phyloP scores from a whole-genome alignment of 2,888 invertebrate species.

The Liopterus haemorrhoidalis region DNA sequence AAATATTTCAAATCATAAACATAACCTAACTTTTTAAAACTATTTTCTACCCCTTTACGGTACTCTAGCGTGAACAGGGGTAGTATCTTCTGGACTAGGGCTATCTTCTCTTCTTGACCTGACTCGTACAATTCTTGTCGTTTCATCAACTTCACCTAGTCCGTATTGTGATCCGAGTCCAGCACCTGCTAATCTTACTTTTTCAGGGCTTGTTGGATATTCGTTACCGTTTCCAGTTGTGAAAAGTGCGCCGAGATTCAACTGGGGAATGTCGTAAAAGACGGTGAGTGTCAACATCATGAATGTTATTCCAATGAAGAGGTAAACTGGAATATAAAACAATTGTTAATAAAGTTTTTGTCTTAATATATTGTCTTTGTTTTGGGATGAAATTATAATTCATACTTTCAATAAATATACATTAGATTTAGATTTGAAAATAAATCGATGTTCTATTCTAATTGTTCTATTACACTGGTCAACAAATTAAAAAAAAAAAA shows the following conservation, averaged over 20 bases:
- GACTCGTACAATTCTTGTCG: constrained; percentile 59
- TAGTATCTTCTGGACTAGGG: constrained; percentile 65
- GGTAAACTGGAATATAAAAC: constrained; percentile 58
- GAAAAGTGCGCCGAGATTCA: constrained; percentile 76
- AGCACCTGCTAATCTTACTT: constrained; percentile 58
- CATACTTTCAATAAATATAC: too few relatives aligned
- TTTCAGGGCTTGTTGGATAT: constrained; percentile 52
- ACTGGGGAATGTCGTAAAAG: constrained; percentile 83
- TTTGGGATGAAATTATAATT: too few relatives aligned
- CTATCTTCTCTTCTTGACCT: constrained; percentile 59
- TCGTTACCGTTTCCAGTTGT: constrained; percentile 52
- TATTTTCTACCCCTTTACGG: constrained; percentile 3
- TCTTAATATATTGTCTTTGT: too few relatives aligned
- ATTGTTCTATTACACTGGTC: too few relatives aligned
- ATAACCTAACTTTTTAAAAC: neutral
- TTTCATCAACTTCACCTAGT: constrained; percentile 41
- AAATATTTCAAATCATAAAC: neutral
- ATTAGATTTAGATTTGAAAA: too few relatives aligned
- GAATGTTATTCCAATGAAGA: constrained; percentile 73
- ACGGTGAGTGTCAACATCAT: constrained; percentile 80
- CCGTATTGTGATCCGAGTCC: constrained; percentile 43
- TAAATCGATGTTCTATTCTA: too few relatives aligned
- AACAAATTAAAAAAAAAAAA: too few relatives aligned
- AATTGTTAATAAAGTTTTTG: constrained; percentile 14
- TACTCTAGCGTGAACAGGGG: constrained; percentile 52